A percentile compares a stretch with the other conserved stretches of the same genome.
Evolutionary conservation across 2,113 vertebrate species (phyloP).

Genomic region (Excalfactoria chinensis): DNA sequence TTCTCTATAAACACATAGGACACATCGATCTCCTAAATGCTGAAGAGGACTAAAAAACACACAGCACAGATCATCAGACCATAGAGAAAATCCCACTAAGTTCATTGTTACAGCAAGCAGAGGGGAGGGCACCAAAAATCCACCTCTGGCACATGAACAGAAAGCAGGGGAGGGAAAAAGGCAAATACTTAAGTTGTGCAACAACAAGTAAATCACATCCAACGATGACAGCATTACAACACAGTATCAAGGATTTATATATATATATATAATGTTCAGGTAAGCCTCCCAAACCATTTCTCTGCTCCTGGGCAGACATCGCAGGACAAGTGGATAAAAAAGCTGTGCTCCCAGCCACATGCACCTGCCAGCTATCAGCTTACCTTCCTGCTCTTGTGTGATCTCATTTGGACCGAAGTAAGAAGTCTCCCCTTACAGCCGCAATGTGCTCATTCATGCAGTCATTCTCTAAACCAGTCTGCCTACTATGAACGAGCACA

Average conservation of each 20-base stretch:
- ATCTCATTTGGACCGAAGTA: background rate
- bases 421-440: background rate
- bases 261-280: background rate
- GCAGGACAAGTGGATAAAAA: background rate
- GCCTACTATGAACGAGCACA: background rate
- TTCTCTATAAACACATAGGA: background rate
- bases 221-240: background rate
- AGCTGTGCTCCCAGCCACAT: background rate
- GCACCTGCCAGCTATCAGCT: background rate
- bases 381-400: background rate
- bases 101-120: background rate
- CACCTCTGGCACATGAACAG: background rate
- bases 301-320: background rate
- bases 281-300: background rate
- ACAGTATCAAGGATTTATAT: rapidly evolving
- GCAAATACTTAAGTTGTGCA: background rate
- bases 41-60: background rate
- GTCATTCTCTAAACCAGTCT: constrained; percentile 18
- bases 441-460: background rate
- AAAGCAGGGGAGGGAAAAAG: background rate
- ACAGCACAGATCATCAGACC: background rate
- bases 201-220: background rate
- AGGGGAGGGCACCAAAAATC: background rate
- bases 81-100: background rate
- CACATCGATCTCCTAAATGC: background rate